Base-by-base conservation (phyloP, 2,888 invertebrate genomes). In the Nasonovia ribisnigri region DNA sequence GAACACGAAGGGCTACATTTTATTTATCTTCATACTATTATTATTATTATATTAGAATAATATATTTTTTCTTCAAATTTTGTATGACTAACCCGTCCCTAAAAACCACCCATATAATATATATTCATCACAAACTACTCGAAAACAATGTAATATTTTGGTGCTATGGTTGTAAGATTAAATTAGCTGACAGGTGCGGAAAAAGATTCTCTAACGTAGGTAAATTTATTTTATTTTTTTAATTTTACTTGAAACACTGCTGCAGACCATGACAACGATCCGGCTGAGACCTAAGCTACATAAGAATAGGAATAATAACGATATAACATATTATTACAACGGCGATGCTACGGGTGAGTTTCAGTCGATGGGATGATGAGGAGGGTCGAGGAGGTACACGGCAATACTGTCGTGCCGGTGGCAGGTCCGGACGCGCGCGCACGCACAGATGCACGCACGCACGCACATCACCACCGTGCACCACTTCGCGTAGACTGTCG, bases 401-500 rank as follows among this genome's bases (percentile, higher is more conserved):
- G n/a, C n/a, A 8, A 77, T 36, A 48, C 67, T n/a, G 26, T 51
- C 46, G 77, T 26, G 60, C 89, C 26, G 51, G 84, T 42, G 51
- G 90, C 48, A 48, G 91, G 57, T 51, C 26, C 84, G 84, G 43
- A 77, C 88, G 51, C 13, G 51, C 86, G 46, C 91, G 57, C 36
- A 36, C 92, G 60, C 88, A 46, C 77, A 77, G 20, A 20, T 29
- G 20, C 54, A 54, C 93, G 90, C 88, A 91, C 94, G 91, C 84
- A 84, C 84, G 84, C 46, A 92, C 91, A 42, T 42, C 92, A n/a
- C 86, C 54, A 20, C 29, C 84, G 84, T 24, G 48, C 90, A 36
- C 77, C 48, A 90, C 60, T 90, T 77, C 51, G 26, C 48, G 48
- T 90, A 60, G 90, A 67, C 67, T 54, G 67, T 84, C 13, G 36